A percentile compares a stretch with the other conserved stretches of the same genome.
Conservation (phyloP, 2,888 invertebrate genomes). For the Tetragonula carbonaria region DNA sequence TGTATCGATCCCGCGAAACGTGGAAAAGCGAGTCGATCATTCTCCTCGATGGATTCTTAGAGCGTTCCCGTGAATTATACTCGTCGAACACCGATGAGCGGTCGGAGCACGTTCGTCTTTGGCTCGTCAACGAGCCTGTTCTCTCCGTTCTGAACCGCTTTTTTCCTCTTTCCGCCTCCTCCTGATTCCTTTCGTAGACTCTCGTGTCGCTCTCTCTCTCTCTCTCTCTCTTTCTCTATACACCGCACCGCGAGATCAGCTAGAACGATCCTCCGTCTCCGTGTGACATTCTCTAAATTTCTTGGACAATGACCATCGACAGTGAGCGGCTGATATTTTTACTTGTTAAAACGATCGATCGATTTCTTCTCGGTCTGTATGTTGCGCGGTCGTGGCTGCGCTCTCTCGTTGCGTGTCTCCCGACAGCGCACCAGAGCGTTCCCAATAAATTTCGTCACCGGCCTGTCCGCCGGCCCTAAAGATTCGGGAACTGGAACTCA, state of each 20-base stretch:
- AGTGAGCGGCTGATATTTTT: conserved; percentile 12
- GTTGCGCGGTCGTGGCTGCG: background rate
- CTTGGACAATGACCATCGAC: conserved; percentile 3
- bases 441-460: conserved; percentile 49
- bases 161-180: conserved; percentile 39
- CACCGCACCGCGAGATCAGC: too few relatives aligned
- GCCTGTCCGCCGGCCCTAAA: conserved; percentile 24
- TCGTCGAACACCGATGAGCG: background rate
- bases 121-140: conserved; percentile 25
- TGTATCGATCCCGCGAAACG: background rate
- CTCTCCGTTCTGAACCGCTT: conserved; percentile 36
- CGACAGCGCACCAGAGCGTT: conserved; percentile 7
- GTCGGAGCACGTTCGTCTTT: conserved; percentile 20
- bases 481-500: conserved; percentile 58
- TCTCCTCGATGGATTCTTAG: conserved; percentile 46
- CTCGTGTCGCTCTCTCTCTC: too few relatives aligned
- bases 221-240: too few relatives aligned
- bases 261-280: background rate
- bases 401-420: background rate
- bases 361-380: background rate
- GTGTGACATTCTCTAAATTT: conserved; percentile 35
- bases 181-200: conserved; percentile 38
- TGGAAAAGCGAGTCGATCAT: conserved; percentile 42
- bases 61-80: conserved; percentile 41
- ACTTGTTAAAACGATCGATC: conserved; percentile 16